A percentile compares a stretch with the other conserved stretches of the same genome.
Conservation (phyloP, 2,797 vertebrate genomes). For the Hoplostethus atlanticus region DNA sequence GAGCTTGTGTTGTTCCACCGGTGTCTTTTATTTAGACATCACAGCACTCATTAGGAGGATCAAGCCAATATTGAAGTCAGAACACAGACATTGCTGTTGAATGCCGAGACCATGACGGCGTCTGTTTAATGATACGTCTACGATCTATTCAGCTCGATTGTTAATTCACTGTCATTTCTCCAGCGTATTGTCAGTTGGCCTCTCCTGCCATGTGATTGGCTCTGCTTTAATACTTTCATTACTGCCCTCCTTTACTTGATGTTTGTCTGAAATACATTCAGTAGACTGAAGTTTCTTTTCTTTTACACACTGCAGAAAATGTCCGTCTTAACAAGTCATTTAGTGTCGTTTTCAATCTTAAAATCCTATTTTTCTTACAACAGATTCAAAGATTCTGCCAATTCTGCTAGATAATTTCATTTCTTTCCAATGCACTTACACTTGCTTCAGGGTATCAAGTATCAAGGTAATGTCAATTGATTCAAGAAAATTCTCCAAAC, state of each 20-base stretch:
- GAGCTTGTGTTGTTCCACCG: conserved; percentile 68
- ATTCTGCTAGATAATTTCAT: too few species aligned
- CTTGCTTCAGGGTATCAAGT: too few species aligned
- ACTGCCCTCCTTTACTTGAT: conserved; percentile 31
- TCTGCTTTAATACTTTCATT: conserved; percentile 53
- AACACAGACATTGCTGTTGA: conserved; percentile 50
- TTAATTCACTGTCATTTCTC: conserved; percentile 57
- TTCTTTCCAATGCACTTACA: too few species aligned
- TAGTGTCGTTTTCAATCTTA: too few species aligned
- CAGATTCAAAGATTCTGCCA: too few species aligned
- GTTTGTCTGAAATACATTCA: conserved; percentile 38
- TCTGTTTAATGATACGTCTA: conserved; percentile 56
- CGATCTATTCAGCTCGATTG: conserved; percentile 38
- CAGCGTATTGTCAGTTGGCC: conserved; percentile 42
- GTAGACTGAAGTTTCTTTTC: conserved; percentile 28
- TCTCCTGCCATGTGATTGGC: conserved; percentile 47
- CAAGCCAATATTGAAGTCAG: conserved; percentile 68
- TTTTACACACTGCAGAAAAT: neutral
- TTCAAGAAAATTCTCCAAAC: too few species aligned
- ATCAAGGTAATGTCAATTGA: too few species aligned
- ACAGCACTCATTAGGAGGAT: conserved; percentile 71
- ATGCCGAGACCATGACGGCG: conserved; percentile 25
- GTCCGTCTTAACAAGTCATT: neutral
- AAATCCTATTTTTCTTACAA: too few species aligned
- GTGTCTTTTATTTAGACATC: conserved; percentile 72